Base-by-base conservation (phyloP, 2,797 vertebrate genomes). In the Phrynocephalus vlangalii region DNA sequence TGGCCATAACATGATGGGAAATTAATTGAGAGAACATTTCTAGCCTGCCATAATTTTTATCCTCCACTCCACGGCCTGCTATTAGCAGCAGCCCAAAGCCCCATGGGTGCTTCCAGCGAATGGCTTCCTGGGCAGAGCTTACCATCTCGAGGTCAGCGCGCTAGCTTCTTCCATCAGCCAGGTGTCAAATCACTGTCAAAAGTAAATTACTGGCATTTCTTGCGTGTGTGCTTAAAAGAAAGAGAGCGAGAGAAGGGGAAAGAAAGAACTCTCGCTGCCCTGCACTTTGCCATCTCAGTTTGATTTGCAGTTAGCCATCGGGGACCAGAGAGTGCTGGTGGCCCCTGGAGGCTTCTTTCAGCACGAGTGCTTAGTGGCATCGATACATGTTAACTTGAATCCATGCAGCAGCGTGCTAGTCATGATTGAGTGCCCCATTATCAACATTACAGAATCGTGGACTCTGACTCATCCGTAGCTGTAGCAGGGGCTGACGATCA, bases 1-100 rank as follows among this genome's bases (percentile, higher is more conserved):
- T 95, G 94, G 96, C 94, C 91, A 95, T 96, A 93, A 94, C 92
- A 92, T 96, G 94, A 96, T 95, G 94, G 89, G 91, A 96, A 96
- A 97, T 97, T 97, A 97, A 97, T 96, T 96, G 96, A 96, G 94
- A 96, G 95, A 92, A 91, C 96, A 95, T 95, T 96, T 96, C 93
- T 90, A 86, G 86, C 86, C 90, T 78, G 16, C 93, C 91, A 91
- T 97, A 95, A 96, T 96, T 95, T 56, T 95, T 93, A 94, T 95
- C 96, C 91, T 94, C 93, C 90, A 44, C 94, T 93, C 93, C 94
- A 91, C 93, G 85, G 93, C 28, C 94, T 93, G 94, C 96, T 96
- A 94, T 97, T 97, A 97, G 92, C 95, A 95, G 88, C 93, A 96
- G 96, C 94, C 93, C 87, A 93, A 94, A 96, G 91, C 88, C 96